Percentiles rank a stretch among this genome's conserved stretches.
Evolutionary conservation across 2,113 vertebrate genomes (phyloP).

Genomic region (Dipodomys ordii): DNA sequence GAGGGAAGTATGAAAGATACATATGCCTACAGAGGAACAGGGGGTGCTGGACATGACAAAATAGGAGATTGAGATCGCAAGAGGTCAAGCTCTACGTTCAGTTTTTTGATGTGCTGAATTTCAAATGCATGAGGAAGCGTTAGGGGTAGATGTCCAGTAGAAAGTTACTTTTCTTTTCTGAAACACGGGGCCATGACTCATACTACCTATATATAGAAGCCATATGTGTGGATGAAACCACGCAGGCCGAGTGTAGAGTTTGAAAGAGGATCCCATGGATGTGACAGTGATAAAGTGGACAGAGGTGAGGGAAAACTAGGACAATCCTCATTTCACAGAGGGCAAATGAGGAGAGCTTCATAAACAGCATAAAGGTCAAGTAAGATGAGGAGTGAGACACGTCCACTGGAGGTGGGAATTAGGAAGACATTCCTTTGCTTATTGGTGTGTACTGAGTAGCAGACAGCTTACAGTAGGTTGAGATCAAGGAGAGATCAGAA

Average conservation of each 20-base stretch:
- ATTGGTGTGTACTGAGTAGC: not conserved
- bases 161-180: conserved; percentile 38
- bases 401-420: not conserved
- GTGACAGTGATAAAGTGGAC: not conserved
- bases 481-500: not conserved
- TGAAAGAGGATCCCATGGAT: not conserved
- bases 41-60: not conserved
- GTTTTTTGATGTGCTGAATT: not conserved
- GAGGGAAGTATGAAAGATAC: not conserved
- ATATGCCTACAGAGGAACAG: not conserved
- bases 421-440: not conserved
- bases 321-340: conserved; percentile 22
- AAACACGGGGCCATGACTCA: not conserved
- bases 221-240: not conserved
- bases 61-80: not conserved
- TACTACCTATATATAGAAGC: not conserved
- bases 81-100: not conserved
- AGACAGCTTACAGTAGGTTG: not conserved
- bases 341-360: conserved; percentile 38
- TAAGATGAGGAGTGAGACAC: conserved; percentile 33
- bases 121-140: not conserved
- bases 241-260: not conserved
- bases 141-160: not conserved
- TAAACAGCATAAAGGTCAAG: conserved; percentile 61
- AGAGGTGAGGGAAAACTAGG: conserved; percentile 35